Conservation (phyloP, 2,888 invertebrate species). For the Eudemis profundana region DNA sequence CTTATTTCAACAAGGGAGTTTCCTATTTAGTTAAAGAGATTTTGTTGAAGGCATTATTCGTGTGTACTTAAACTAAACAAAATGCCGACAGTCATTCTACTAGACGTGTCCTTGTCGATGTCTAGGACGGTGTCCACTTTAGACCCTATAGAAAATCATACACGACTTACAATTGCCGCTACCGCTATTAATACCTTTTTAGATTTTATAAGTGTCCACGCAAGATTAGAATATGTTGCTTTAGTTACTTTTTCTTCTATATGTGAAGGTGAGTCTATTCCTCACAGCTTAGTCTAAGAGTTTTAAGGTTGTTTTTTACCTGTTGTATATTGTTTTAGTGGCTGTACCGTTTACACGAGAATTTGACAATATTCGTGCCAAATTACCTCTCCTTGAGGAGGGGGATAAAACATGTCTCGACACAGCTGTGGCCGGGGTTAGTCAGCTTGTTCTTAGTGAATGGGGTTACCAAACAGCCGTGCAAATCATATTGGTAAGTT, state of each 20-base stretch:
- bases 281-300: neutral
- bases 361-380: conserved; percentile 91
- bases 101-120: conserved; percentile 80
- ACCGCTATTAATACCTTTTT: conserved; percentile 76
- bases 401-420: conserved; percentile 95
- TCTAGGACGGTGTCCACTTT: conserved; percentile 71
- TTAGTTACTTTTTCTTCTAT: conserved; percentile 74
- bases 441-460: conserved; percentile 91
- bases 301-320: neutral
- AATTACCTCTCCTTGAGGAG: conserved; percentile 91
- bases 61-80: conserved; percentile 43
- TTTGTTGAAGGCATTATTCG: neutral
- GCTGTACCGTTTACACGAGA: conserved; percentile 95
- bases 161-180: conserved; percentile 70
- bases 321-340: conserved; percentile 69
- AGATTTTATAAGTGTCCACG: conserved; percentile 73
- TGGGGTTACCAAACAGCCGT: conserved; percentile 96
- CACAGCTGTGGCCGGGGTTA: conserved; percentile 91
- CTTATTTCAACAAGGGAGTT: neutral
- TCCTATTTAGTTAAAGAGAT: too few relatives aligned
- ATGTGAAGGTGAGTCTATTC: conserved; percentile 68
- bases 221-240: conserved; percentile 78
- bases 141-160: conserved; percentile 72
- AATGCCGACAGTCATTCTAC: conserved; percentile 77
- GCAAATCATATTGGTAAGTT: conserved; percentile 85